These are phyloP conservation scores for Bubo blakistoni DNA, from an alignment of 2,113 vertebrate species.

Conservation along the genomic window DNA sequence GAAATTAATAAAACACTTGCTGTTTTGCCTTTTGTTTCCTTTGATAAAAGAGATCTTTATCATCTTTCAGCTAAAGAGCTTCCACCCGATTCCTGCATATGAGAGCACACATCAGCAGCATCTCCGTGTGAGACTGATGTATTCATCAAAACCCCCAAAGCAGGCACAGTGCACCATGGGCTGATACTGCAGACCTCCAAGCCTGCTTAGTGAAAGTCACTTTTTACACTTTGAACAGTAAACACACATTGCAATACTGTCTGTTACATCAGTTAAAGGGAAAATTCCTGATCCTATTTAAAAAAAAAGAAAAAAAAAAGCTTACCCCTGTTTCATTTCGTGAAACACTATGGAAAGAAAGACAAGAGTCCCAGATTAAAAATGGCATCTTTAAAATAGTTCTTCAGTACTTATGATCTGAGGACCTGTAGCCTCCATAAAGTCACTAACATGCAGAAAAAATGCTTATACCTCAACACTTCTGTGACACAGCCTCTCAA, in stretches of 20 bases:
- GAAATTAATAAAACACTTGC: background rate
- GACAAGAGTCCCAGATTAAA: background rate
- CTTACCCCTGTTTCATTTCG: background rate
- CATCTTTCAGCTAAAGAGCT: constrained; percentile 16
- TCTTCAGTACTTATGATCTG: background rate
- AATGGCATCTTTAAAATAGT: background rate
- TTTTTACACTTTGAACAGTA: background rate
- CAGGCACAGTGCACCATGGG: background rate
- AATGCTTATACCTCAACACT: background rate
- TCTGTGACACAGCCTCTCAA: background rate
- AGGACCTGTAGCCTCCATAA: background rate
- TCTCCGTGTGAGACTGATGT: background rate
- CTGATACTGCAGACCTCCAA: background rate
- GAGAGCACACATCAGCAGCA: background rate
- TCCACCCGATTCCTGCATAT: background rate
- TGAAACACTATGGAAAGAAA: background rate
- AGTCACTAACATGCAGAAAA: background rate
- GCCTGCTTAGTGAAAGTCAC: background rate
- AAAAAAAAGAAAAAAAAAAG: background rate
- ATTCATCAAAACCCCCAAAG: background rate
- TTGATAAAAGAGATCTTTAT: constrained; percentile 27
- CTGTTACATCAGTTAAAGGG: background rate
- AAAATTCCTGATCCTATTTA: background rate
- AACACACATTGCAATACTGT: background rate
- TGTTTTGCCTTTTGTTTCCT: constrained; percentile 19